Evolutionary conservation across 2,113 vertebrate species (phyloP).

Genomic region (Falcunculus frontatus): DNA sequence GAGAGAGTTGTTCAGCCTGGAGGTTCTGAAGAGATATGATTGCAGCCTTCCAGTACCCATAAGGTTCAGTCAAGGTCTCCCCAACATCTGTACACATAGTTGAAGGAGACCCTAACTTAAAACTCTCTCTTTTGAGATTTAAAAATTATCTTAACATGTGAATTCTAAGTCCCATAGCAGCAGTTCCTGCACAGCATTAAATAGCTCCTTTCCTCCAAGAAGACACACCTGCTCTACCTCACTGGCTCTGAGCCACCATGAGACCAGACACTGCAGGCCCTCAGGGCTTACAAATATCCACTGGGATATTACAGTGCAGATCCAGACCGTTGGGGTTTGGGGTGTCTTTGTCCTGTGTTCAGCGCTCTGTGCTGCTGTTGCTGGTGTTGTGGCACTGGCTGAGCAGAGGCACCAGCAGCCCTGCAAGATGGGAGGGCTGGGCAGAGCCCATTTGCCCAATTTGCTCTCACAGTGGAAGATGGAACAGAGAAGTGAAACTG

Average conservation of each 20-base stretch:
- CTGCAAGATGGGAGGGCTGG: background rate
- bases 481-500: background rate
- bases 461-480: background rate
- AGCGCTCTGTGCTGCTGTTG: background rate
- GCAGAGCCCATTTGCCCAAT: background rate
- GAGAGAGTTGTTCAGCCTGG: background rate
- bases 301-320: background rate
- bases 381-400: background rate
- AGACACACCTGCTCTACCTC: background rate
- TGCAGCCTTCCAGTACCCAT: background rate
- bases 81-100: background rate
- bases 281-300: background rate
- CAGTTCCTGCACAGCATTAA: background rate
- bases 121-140: background rate
- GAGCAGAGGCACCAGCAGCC: background rate
- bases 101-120: background rate
- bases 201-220: background rate
- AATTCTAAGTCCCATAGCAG: background rate
- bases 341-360: background rate
- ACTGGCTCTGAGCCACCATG: background rate
- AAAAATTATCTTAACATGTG: background rate
- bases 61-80: background rate
- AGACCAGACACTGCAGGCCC: background rate
- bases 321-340: background rate
- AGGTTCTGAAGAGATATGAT: background rate